Evolutionary conservation across 2,113 vertebrate genomes (phyloP).

Genomic region (Ivindomyrus marchei): DNA sequence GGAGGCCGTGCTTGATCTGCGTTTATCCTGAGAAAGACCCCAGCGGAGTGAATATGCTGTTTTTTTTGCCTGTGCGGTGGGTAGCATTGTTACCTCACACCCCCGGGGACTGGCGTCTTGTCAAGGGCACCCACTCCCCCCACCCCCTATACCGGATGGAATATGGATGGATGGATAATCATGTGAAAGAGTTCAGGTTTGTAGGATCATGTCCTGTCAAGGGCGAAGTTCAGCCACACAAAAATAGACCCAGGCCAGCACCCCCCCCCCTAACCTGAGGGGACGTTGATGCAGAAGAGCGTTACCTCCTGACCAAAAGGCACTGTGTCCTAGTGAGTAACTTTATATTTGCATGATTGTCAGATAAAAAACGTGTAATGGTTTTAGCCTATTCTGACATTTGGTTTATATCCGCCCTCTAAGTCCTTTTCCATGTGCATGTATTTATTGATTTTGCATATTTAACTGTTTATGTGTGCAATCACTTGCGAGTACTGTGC

Average conservation of each 20-base stretch:
- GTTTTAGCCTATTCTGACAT: no score
- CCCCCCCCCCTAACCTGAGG: no score
- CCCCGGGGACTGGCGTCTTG: not conserved
- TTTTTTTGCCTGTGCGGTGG: not conserved
- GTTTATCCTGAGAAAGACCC: not conserved
- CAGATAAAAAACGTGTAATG: no score
- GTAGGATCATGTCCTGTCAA: not conserved
- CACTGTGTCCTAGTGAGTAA: no score
- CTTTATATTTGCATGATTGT: no score
- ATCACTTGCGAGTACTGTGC: no score
- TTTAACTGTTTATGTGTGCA: no score
- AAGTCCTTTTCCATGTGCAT: no score
- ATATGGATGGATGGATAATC: not conserved
- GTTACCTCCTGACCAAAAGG: no score
- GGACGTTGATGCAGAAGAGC: no score
- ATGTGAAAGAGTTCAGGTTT: not conserved
- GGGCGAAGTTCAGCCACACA: not conserved
- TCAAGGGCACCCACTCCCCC: not conserved
- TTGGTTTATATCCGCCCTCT: no score
- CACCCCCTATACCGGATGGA: not conserved
- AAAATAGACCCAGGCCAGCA: not conserved
- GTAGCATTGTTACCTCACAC: not conserved
- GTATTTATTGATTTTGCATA: no score
- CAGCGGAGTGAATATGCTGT: not conserved
- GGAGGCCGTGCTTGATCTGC: not conserved